Conservation (phyloP, 2,113 vertebrate genomes). For the Nothocercus julius region DNA sequence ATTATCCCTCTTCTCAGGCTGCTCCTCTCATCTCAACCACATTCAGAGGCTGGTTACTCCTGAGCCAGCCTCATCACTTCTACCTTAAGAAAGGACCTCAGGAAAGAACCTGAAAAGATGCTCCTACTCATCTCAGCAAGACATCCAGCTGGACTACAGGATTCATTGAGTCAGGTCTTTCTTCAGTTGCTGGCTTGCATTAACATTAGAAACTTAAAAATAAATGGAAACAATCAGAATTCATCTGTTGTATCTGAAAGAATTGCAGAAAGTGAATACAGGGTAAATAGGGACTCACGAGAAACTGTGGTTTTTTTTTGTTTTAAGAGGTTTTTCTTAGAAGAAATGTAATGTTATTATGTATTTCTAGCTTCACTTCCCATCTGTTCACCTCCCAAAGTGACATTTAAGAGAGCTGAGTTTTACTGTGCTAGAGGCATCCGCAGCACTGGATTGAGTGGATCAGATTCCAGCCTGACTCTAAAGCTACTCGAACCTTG, state of each 20-base stretch:
- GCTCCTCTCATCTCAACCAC: fast-evolving
- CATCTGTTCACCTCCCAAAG: slow-evolving; percentile 49
- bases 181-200: background rate
- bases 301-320: background rate
- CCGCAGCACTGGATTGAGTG: slow-evolving; percentile 48
- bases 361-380: slow-evolving; percentile 35
- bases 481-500: slow-evolving; percentile 33
- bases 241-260: background rate
- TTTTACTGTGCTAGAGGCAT: slow-evolving; percentile 46
- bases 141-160: background rate
- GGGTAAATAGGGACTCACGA: background rate
- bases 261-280: background rate
- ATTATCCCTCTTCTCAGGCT: background rate
- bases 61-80: background rate
- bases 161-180: fast-evolving
- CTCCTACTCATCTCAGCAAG: background rate
- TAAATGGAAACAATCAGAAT: background rate
- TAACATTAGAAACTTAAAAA: background rate
- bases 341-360: background rate
- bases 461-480: slow-evolving; percentile 58
- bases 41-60: background rate
- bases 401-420: slow-evolving; percentile 25
- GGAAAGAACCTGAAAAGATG: background rate
- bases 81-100: background rate
- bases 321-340: background rate